Evolutionary conservation across 2,113 vertebrate species (phyloP).

Genomic region (Apus apus): DNA sequence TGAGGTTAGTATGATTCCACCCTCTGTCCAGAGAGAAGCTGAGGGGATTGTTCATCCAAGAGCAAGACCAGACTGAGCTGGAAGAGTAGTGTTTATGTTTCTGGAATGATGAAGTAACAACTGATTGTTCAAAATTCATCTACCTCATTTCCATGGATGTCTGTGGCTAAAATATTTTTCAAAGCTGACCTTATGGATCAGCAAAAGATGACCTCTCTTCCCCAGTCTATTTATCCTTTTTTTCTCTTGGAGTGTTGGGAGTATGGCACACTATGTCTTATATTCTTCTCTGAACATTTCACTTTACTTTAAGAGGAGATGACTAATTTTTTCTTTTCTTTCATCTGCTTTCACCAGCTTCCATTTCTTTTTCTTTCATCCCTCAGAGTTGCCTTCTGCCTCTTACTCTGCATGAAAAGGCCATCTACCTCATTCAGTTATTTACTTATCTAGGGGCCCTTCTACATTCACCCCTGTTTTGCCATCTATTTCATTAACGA

Average conservation of each 20-base stretch:
- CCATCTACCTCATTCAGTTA: conserved; percentile 2
- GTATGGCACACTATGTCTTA: background rate
- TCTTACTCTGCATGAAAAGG: background rate
- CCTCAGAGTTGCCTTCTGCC: background rate
- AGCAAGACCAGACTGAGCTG: background rate
- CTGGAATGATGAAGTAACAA: background rate
- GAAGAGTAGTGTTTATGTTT: background rate
- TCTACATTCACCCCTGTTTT: background rate
- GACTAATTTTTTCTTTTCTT: conserved; percentile 14
- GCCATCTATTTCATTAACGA: background rate
- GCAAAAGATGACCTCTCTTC: background rate
- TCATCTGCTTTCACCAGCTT: background rate
- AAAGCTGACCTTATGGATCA: background rate
- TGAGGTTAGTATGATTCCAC: background rate
- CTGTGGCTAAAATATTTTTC: background rate
- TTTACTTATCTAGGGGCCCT: background rate
- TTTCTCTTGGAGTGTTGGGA: background rate
- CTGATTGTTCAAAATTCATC: background rate
- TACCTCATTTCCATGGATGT: background rate
- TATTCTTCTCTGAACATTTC: background rate
- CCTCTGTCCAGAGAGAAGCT: background rate
- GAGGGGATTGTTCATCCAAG: background rate
- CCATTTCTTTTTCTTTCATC: background rate
- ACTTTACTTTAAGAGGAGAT: background rate
- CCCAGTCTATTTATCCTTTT: background rate